These are phyloP conservation scores for Steinernema carpocapsae DNA, from an alignment of 2,888 invertebrate species.

Conservation along the genomic window DNA sequence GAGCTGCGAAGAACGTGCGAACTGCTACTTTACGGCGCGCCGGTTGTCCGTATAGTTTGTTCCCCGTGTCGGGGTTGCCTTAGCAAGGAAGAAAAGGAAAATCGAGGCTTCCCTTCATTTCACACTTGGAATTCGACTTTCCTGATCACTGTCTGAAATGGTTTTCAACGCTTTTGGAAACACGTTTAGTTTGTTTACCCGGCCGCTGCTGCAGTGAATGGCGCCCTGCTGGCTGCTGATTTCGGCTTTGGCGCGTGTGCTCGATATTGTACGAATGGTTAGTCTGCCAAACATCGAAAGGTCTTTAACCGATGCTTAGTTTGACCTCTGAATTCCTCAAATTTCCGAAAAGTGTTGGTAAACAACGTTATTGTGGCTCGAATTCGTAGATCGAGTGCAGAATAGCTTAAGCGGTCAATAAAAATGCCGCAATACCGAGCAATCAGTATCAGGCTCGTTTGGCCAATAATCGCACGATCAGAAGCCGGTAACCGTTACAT, in stretches of 20 bases:
- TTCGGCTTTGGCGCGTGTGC: not conserved
- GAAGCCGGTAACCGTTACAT: no score
- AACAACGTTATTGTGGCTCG: not conserved
- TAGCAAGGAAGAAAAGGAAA: no score
- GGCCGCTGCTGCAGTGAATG: not conserved
- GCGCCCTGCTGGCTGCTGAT: slow-evolving; percentile 35
- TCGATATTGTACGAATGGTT: not conserved
- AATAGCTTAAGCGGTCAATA: not conserved
- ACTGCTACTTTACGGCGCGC: no score
- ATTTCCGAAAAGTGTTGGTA: not conserved
- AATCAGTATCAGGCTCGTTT: no score
- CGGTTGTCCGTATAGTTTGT: no score
- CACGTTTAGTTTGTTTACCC: slow-evolving; percentile 24
- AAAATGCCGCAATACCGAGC: no score
- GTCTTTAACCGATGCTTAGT: slow-evolving; percentile 11
- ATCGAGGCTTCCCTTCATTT: not conserved
- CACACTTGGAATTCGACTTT: not conserved
- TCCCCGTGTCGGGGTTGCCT: no score
- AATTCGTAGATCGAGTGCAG: not conserved
- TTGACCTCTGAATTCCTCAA: slow-evolving; percentile 22
- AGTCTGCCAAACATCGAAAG: slow-evolving; percentile 1
- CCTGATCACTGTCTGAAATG: not conserved
- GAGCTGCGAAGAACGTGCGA: no score
- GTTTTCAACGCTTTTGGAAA: not conserved
- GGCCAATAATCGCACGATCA: no score